Conservation (phyloP, 2,797 vertebrate species). For the Bothrops alternatus region DNA sequence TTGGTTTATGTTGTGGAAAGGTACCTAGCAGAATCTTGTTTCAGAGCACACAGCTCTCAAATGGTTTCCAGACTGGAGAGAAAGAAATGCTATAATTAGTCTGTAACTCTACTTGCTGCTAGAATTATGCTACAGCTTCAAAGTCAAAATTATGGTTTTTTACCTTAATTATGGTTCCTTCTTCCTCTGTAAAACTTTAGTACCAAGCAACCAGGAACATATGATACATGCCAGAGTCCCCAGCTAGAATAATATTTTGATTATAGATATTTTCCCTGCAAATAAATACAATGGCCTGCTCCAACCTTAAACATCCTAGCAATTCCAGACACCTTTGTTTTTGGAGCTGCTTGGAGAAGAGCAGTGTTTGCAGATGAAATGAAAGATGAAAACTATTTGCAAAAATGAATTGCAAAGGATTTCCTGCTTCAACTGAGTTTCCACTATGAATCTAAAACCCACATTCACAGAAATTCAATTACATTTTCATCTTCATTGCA, state of each 20-base stretch:
- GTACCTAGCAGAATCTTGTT: constrained; percentile 28
- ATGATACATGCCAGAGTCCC: constrained; percentile 45
- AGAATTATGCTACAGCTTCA: not conserved
- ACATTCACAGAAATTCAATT: not conserved
- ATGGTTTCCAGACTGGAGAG: constrained; percentile 49
- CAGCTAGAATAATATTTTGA: constrained; percentile 36
- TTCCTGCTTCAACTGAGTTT: not conserved
- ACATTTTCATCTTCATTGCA: not conserved
- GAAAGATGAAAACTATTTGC: not conserved
- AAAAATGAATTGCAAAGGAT: not conserved
- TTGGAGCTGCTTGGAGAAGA: not conserved
- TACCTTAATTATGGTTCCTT: constrained; percentile 22
- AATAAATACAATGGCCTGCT: constrained; percentile 44
- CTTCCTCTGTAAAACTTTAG: not conserved
- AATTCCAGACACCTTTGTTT: constrained; percentile 10
- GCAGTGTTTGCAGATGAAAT: constrained; percentile 3
- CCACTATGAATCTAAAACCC: not conserved
- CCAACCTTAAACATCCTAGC: constrained; percentile 28
- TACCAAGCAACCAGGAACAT: constrained; percentile 26
- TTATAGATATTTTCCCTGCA: constrained; percentile 43
- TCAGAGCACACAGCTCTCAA: constrained; percentile 43
- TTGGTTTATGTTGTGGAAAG: not conserved
- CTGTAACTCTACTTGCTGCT: not conserved
- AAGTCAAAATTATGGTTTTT: not conserved
- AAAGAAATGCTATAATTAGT: constrained; percentile 51